Evolutionary conservation across 2,888 invertebrate genomes (phyloP), one percentile per base, ranked within the genome.

Genomic region (Unio pictorum): DNA sequence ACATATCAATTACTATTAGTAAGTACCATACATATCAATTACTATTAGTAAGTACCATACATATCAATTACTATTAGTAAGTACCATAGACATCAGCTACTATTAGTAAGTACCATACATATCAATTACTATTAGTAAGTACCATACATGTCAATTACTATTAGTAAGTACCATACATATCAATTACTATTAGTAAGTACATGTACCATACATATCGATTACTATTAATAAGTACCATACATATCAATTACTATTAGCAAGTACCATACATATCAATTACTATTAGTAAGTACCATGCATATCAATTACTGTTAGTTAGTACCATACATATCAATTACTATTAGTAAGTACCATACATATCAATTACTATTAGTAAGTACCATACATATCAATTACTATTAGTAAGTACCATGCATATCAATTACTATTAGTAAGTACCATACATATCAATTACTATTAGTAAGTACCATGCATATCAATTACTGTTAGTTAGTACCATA

Each of bases 381-480:
- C 0, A 23, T 23, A 23, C 23, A 23, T 23, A 23, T 23, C 23
- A 23, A 23, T 23, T 23, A 23, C n/a, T 80, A 71, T 55, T 83
- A 81, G 85, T 84, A 75, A 81, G 84, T 81, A 66, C 28, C 45
- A 45, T 11, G 11, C 20, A 71, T 34, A 60, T 34, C 11, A 71
- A 78, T 55, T 85, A 81, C 74, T 80, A 71, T 55, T 83, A 81
- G 85, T 85, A 75, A 81, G 84, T 81, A 66, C 28, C 45, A 45
- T 11, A 11, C 7, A 34, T 55, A 8, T 61, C 20, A 5, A n/a
- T 23, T 23, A 0, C 23, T 23, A 0, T 23, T 23, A 23, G 23
- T 23, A 0, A 23, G 23, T 23, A 23, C 23, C 23, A 23, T 23
- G 0, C 20, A 71, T 34, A 60, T 34, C 11, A 71, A 78, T 55